A percentile compares a stretch with the other conserved stretches of the same genome.
These are phyloP conservation scores for Iphiclides podalirius DNA, from an alignment of 2,888 invertebrate genomes.

Conservation along the genomic window DNA sequence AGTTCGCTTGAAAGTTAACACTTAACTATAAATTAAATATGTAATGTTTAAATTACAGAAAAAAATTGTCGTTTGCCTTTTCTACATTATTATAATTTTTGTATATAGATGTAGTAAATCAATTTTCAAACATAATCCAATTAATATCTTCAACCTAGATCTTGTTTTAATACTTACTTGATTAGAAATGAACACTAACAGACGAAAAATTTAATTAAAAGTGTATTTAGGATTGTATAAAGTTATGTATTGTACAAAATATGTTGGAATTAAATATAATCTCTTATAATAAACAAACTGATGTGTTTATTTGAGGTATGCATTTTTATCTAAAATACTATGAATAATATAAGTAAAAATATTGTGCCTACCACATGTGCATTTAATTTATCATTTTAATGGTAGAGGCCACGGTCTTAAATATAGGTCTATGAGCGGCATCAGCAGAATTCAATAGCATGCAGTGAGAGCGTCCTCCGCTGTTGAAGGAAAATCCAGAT, in stretches of 20 bases:
- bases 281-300: constrained; percentile 27
- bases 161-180: too few relatives aligned
- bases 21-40: neutral
- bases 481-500: too few relatives aligned
- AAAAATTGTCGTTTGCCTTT: neutral
- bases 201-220: constrained; percentile 1
- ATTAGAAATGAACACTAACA: neutral
- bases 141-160: too few relatives aligned
- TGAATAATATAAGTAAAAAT: too few relatives aligned
- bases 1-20: neutral
- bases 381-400: too few relatives aligned
- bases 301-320: neutral
- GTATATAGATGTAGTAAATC: constrained; percentile 11
- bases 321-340: neutral
- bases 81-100: constrained; percentile 6
- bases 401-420: too few relatives aligned
- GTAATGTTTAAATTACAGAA: neutral
- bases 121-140: too few relatives aligned
- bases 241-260: constrained; percentile 30
- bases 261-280: constrained; percentile 36
- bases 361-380: too few relatives aligned
- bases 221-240: constrained; percentile 28
- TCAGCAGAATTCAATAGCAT: too few relatives aligned
- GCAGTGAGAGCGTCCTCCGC: too few relatives aligned
- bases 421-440: too few relatives aligned